Conservation (phyloP, 2,888 invertebrate genomes). For the Tetropium fuscum region DNA sequence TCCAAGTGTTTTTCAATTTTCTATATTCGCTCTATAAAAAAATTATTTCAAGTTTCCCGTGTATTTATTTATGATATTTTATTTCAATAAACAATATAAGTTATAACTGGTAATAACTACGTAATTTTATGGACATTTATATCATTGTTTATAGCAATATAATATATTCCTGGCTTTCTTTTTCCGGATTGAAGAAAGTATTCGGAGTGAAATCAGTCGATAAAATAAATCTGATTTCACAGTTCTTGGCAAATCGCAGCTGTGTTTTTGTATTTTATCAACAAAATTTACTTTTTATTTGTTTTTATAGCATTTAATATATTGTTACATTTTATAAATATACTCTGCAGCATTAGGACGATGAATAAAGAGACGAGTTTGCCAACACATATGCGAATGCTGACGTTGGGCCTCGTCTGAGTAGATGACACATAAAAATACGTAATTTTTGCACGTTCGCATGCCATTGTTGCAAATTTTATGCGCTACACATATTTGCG, state of each 20-base stretch:
- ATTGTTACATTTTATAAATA: background rate
- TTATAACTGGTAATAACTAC: too few species aligned
- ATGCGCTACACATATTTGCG: too few species aligned
- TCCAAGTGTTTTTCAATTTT: conserved; percentile 12
- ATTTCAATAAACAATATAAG: too few species aligned
- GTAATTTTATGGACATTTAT: too few species aligned
- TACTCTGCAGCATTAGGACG: background rate
- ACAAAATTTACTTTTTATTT: too few species aligned
- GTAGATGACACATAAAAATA: conserved; percentile 5
- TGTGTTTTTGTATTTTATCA: conserved; percentile 9
- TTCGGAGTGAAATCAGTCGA: background rate
- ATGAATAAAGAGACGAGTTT: background rate
- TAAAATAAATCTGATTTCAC: background rate
- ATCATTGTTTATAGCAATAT: background rate
- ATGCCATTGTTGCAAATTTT: too few species aligned
- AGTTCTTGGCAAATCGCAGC: conserved; percentile 2
- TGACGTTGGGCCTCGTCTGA: conserved; percentile 9
- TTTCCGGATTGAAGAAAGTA: too few species aligned
- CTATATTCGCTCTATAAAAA: conserved; percentile 22
- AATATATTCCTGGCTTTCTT: background rate
- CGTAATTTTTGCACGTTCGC: too few species aligned
- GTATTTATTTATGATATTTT: background rate
- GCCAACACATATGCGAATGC: background rate
- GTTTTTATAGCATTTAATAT: too few species aligned
- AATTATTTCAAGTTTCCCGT: background rate